These are phyloP conservation scores for Prunella strophiata DNA, from an alignment of 2,797 vertebrate species.

Conservation along the genomic window DNA sequence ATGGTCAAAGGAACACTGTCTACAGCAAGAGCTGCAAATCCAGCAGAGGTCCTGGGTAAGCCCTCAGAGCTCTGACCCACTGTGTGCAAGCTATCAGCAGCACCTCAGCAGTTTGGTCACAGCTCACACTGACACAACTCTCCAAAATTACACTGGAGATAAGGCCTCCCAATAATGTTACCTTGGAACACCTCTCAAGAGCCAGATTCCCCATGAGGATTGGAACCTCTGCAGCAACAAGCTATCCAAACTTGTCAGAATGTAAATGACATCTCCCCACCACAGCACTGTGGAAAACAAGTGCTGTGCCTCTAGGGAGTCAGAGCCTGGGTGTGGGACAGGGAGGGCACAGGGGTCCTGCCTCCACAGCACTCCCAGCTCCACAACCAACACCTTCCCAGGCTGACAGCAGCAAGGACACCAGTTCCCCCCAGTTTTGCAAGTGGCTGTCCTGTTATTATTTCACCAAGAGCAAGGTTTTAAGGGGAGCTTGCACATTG, in stretches of 20 bases:
- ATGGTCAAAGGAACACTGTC: background rate
- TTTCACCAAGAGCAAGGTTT: background rate
- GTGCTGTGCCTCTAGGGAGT: background rate
- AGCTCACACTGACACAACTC: background rate
- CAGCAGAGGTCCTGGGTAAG: background rate
- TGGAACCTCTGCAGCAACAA: background rate
- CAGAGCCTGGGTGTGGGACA: rapidly evolving
- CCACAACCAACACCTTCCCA: background rate
- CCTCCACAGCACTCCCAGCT: background rate
- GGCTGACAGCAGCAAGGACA: background rate
- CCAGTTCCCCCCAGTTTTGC: background rate
- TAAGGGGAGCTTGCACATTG: background rate
- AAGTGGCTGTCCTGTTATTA: background rate
- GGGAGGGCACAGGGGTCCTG: background rate
- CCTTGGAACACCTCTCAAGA: background rate
- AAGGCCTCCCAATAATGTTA: background rate
- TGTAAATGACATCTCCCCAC: background rate
- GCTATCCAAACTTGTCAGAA: background rate
- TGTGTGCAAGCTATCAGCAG: background rate
- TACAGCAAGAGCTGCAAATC: background rate
- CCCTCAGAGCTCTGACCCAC: background rate
- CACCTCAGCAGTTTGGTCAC: background rate
- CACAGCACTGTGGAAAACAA: background rate
- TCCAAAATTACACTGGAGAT: background rate
- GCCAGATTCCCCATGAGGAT: rapidly evolving